phyloP scores from a whole-genome alignment of 2,797 vertebrate species.

The Aulostomus chinensis region DNA sequence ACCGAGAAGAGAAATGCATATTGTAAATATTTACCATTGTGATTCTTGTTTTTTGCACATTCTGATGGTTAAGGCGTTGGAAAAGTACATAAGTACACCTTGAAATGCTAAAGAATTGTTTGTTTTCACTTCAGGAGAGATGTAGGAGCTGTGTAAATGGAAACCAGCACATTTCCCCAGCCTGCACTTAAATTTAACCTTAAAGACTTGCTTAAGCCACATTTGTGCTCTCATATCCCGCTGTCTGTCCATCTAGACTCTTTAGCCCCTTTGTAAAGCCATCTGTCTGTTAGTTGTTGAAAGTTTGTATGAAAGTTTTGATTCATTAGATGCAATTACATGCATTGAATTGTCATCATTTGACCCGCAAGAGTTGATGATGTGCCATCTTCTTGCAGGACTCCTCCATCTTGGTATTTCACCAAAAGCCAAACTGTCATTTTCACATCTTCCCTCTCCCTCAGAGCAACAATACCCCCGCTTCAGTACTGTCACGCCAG shows the following conservation, averaged over 20 bases:
- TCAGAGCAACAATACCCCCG: not conserved
- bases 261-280: too few relatives aligned
- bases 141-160: too few relatives aligned
- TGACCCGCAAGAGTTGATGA: not conserved
- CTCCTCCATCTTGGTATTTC: conserved; percentile 16
- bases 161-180: not conserved
- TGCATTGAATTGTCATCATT: conserved; percentile 1
- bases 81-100: too few relatives aligned
- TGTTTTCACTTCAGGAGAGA: too few relatives aligned
- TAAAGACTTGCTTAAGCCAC: not conserved
- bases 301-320: not conserved
- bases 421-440: conserved; percentile 34
- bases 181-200: not conserved
- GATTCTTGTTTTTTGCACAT: too few relatives aligned
- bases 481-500: conserved; percentile 14
- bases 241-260: too few relatives aligned
- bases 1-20: too few relatives aligned
- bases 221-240: too few relatives aligned
- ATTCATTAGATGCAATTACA: not conserved
- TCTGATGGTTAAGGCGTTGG: too few relatives aligned
- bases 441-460: conserved; percentile 29
- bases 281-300: too few relatives aligned
- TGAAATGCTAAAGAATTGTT: too few relatives aligned
- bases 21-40: too few relatives aligned
- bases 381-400: conserved; percentile 10